Evolutionary conservation across 1,140 invertebrate species (phyloP), one percentile per base, ranked within the genome.

Genomic region (Drosophila hydei): DNA sequence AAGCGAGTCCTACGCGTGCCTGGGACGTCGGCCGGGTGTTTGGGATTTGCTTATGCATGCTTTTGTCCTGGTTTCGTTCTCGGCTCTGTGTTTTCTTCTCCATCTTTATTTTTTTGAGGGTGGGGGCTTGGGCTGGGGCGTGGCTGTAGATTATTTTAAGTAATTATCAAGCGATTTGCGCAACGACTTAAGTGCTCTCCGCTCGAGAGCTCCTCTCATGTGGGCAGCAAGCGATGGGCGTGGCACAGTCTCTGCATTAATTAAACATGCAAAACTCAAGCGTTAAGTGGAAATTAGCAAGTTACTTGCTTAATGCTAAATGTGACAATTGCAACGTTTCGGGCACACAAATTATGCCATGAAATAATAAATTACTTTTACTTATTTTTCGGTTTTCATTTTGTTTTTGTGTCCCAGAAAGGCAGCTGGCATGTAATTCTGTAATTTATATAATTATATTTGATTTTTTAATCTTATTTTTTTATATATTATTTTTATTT

Each of bases 151-250:
- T 85, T 85, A 85, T 85, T 85, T 85, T 85, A 85, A 85, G 80
- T 85, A 85, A 85, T 85, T 85, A 85, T 85, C 80, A 85, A 87
- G 74, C 80, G 80, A 85, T 85, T 85, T 85, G 81, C 81, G 62
- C 76, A 71, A 75, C 75, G 77, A 76, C 77, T 87, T 65, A 74
- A 85, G 77, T 71, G 81, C 64, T 52, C 74, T 80, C 64, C 72
- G 54, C 73, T 87, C 72, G 80, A 68, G 55, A 77, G 54, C 19
- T 19, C 62, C 52, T 58, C 54, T 54, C 45, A 40, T 63, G 70
- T 70, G 43, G 58, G 33, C 55, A 38, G 43, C 16, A 18, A 16
- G 55, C 30, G 27, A 4, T 8, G 68, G 62, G 4, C 16, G 9
- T 16, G 8, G 52, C 25, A 9, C 3, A n/a, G 11, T 18, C 4